Conservation (phyloP, 2,888 invertebrate genomes). For the Ochlodes sylvanus region DNA sequence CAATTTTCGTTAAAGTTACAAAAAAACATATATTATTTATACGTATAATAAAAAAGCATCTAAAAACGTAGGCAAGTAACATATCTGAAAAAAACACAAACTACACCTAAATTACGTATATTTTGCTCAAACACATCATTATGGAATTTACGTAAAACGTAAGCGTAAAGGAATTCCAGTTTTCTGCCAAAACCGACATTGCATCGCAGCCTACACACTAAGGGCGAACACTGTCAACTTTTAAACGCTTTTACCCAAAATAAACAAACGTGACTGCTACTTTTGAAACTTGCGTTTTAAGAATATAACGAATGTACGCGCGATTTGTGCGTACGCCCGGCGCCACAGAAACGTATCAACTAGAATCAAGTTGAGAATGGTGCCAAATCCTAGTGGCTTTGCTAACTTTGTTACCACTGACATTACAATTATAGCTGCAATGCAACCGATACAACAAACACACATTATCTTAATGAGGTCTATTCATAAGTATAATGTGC, state of each 20-base stretch:
- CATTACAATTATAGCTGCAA: conserved; percentile 37
- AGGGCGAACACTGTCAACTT: not conserved
- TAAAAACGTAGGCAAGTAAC: not conserved
- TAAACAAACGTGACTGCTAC: not conserved
- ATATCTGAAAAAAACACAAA: not conserved
- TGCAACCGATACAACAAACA: not conserved
- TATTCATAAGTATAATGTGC: no score
- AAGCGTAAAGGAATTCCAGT: conserved; percentile 46
- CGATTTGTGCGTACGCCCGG: conserved; percentile 34
- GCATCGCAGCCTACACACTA: conserved; percentile 10
- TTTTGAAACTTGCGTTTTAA: not conserved
- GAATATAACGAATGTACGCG: conserved; percentile 16
- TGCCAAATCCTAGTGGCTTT: conserved; percentile 45
- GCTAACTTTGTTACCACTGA: conserved; percentile 43
- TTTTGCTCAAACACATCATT: conserved; percentile 2
- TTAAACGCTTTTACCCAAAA: not conserved
- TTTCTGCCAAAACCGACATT: conserved; percentile 37
- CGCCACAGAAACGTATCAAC: conserved; percentile 33
- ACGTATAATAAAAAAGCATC: no score
- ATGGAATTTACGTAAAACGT: conserved; percentile 10
- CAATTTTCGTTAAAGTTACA: no score
- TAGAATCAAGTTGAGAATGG: conserved; percentile 44
- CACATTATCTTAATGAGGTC: conserved; percentile 28
- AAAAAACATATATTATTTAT: no score
- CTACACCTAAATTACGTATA: not conserved